A percentile compares a stretch with the other conserved stretches of the same genome.
These are phyloP conservation scores for Ernsta delagoae DNA, from an alignment of 2,888 invertebrate genomes.

Conservation along the genomic window DNA sequence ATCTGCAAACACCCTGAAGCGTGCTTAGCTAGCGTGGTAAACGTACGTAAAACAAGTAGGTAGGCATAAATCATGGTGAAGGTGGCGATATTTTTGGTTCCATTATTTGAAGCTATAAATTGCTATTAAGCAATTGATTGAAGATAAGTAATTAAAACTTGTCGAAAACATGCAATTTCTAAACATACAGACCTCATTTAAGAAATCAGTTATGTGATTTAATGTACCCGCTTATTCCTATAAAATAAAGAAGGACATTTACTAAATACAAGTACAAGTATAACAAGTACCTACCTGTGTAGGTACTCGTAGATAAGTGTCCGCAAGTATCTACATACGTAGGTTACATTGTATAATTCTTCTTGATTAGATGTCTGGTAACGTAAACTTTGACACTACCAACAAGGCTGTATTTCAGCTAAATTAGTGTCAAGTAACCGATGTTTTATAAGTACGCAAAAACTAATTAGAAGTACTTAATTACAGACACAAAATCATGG, in stretches of 20 bases:
- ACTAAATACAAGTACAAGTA: too few species aligned
- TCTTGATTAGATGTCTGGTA: too few species aligned
- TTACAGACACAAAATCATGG: conserved; percentile 8
- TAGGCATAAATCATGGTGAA: background rate
- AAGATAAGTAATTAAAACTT: too few species aligned
- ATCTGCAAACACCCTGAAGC: conserved; percentile 59
- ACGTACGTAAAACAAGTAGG: conserved; percentile 7
- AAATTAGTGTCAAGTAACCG: background rate
- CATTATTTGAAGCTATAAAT: background rate
- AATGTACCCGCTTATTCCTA: too few species aligned
- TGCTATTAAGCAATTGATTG: background rate
- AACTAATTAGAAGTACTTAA: background rate
- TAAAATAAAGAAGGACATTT: too few species aligned
- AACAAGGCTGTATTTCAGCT: conserved; percentile 2
- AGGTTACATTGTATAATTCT: too few species aligned
- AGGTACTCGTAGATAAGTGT: too few species aligned
- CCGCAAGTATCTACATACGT: too few species aligned
- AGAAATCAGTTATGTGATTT: too few species aligned
- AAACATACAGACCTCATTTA: too few species aligned
- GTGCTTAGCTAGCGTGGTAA: conserved; percentile 51
- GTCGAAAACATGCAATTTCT: too few species aligned
- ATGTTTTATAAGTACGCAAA: background rate
- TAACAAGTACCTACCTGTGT: too few species aligned
- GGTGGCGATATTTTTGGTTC: background rate
- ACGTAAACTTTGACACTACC: conserved; percentile 1